Evolutionary conservation across 2,113 vertebrate species (phyloP), one percentile per base, ranked within the genome.

Genomic region (Stegastes partitus): DNA sequence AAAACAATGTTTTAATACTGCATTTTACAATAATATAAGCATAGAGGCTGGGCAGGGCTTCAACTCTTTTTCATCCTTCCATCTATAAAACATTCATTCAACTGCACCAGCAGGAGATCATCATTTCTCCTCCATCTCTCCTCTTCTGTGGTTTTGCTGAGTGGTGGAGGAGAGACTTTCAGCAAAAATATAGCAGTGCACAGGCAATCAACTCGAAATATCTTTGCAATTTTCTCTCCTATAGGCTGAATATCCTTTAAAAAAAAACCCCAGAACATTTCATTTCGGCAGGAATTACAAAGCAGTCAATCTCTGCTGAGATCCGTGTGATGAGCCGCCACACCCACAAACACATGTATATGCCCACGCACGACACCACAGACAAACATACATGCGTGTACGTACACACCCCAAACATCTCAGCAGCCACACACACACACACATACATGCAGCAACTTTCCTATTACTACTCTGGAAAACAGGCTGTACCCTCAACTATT

Each of bases 1-100:
- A 85, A 67, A 82, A 86, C 65, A 69, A 77, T 66, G 74, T 68
- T 83, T 70, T 77, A 51, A 65, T 59, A 55, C 65, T 45, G 68
- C 57, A 54, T 58, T 53, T 69, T 64, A 53, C 56, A 67, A 75
- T 68, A 82, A 80, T 68, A 67, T 42, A 82, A 31, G 37, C 49
- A 74, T 31, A 71, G 68, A 77, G 64, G 62, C 77, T 68, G 42
- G 81, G 68, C 64, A 61, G 49, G 71, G 74, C 68, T 54, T 80
- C 62, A 72, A 82, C 28, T 79, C 75, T 85, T 84, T 91, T 85
- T 87, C 66, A 87, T 79, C 64, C 66, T 50, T 81, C 77, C 81
- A 81, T 81, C 70, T 75, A 85, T 89, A 85, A 90, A 89, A 91
- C 83, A 90, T 92, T 91, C 75, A 91, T 86, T 79, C 57, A 79